phyloP scores from a whole-genome alignment of 2,888 invertebrate genomes.

The Trissonchulus latispiculum region DNA sequence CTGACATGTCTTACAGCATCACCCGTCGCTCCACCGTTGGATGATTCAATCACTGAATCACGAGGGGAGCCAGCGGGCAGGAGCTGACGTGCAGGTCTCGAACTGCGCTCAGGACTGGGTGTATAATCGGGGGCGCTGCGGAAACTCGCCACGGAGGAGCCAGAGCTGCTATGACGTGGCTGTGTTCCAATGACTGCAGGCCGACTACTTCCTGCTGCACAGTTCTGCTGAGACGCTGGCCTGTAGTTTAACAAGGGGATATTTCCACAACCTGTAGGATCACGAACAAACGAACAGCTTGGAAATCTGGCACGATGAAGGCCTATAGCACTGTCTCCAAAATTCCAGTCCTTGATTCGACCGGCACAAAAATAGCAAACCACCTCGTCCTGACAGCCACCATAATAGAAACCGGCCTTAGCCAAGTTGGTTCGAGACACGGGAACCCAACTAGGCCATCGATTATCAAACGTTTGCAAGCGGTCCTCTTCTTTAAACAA shows the following conservation, averaged over 20 bases:
- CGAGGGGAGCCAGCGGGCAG: too few species aligned
- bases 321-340: constrained; percentile 64
- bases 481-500: too few species aligned
- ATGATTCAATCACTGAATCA: too few species aligned
- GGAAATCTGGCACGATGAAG: constrained; percentile 73
- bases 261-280: constrained; percentile 12
- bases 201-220: background rate
- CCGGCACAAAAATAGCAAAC: constrained; percentile 12
- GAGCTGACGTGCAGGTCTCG: background rate
- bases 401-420: constrained; percentile 22
- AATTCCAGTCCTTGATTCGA: constrained; percentile 40
- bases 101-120: background rate
- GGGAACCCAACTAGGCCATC: constrained; percentile 5
- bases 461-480: too few species aligned
- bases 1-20: background rate
- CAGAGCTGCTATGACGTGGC: background rate
- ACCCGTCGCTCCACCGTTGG: background rate
- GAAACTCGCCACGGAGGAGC: background rate
- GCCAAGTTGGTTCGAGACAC: constrained; percentile 18
- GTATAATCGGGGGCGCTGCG: too few species aligned
- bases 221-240: background rate
- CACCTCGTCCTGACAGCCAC: constrained; percentile 10
- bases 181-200: background rate
- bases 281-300: constrained; percentile 61
- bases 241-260: constrained; percentile 11